Evolutionary conservation across 1,140 invertebrate species (phyloP), one percentile per base, ranked within the genome.

Genomic region (Latrodectus geometricus): DNA sequence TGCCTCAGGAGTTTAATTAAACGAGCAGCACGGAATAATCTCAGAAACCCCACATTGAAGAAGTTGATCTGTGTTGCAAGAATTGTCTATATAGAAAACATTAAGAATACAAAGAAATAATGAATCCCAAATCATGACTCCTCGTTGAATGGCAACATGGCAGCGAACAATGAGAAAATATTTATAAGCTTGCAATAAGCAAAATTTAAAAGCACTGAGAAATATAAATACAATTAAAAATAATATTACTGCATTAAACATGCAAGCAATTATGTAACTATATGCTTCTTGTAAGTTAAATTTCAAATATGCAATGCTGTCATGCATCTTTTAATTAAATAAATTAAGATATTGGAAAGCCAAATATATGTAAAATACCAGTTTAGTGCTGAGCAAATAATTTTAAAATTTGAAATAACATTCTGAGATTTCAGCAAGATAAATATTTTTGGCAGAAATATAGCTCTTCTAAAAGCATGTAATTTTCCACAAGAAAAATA

Each of bases 1-100:
- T 99, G 99, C 88, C 99, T 94, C 86, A 99, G 94, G 84, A 99
- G 94, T 93, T 99, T 99, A 91, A 99, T 99, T 88, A 99, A 94
- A 91, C 99, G 95, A 90, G 99, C 99, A 89, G 99, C 99, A 91
- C 99, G 96, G 93, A 99, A 99, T 89, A 99, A 94, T 90, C 99
- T 94, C 89, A 99, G 94, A 92, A 99, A 99, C 90, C 99, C 98
- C 89, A 99, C 95, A 92, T 98, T 99, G 93, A 99, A 97, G 91
- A 97, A 98, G 93, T 97, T 97, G 89, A 89, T 78, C 87, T 85
- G 76, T 75, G 73, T 82, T 77, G 83, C 54, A 61, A 86, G 75
- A 68, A 86, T 77, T 52, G 74, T 70, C 83, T 86, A 61, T 85
- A 86, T 78, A 86, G 82, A 84, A 61, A 86, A 86, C 75, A 86